phyloP scores from a whole-genome alignment of 2,797 vertebrate species.

The Sebastes minor region DNA sequence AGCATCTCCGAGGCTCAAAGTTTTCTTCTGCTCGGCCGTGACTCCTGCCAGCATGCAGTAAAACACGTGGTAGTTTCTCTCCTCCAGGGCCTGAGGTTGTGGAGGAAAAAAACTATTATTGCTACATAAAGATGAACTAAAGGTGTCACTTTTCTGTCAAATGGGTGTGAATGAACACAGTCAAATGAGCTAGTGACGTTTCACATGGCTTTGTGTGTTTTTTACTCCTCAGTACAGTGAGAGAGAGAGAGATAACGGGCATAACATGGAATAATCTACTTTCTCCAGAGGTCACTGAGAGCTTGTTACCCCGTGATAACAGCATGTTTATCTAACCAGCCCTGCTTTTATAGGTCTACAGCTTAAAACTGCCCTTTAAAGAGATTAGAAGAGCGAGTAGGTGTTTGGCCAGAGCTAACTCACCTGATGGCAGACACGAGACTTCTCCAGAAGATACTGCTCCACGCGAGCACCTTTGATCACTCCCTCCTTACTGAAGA shows the following conservation, averaged over 20 bases:
- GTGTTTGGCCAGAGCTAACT: background rate
- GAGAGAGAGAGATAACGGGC: background rate
- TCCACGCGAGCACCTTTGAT: slow-evolving; percentile 92
- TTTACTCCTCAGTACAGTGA: background rate
- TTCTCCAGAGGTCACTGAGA: background rate
- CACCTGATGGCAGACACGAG: slow-evolving; percentile 95
- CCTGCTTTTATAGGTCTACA: slow-evolving; percentile 7
- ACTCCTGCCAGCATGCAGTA: slow-evolving; percentile 93
- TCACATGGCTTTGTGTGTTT: background rate
- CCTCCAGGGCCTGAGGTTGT: slow-evolving; percentile 82
- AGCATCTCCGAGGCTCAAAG: slow-evolving; percentile 83
- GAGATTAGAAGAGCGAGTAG: slow-evolving; percentile 2
- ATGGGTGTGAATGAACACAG: background rate
- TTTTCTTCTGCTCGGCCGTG: slow-evolving; percentile 84
- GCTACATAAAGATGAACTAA: background rate
- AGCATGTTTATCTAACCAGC: slow-evolving; percentile 2
- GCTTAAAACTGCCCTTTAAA: background rate
- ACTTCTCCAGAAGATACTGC: slow-evolving; percentile 97
- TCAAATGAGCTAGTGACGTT: background rate
- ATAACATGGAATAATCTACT: background rate
- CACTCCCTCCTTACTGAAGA: slow-evolving; percentile 86
- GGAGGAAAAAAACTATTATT: background rate
- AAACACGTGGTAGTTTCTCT: slow-evolving; percentile 97
- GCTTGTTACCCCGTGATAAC: background rate
- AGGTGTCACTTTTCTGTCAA: background rate